A percentile compares a stretch with the other conserved stretches of the same genome.
These are phyloP conservation scores for Rhorus exstirpatorius DNA, from an alignment of 2,888 invertebrate genomes.

Conservation along the genomic window DNA sequence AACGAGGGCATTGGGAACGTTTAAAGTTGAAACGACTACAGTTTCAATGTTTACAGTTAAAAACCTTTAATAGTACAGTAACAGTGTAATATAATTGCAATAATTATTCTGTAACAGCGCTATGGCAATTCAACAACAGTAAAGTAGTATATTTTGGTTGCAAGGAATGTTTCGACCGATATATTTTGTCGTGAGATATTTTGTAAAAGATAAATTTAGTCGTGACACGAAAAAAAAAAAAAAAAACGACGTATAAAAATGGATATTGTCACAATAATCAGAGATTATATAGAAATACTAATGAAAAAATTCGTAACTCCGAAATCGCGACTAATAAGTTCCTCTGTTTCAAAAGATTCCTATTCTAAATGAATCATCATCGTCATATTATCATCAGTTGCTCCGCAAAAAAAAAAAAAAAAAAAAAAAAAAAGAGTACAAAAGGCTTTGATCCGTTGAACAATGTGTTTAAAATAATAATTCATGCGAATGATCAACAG, in stretches of 20 bases:
- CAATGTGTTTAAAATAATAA: slow-evolving; percentile 4
- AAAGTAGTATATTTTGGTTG: no score
- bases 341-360: slow-evolving; percentile 36
- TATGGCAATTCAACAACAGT: no score
- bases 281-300: neutral
- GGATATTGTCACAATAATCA: neutral
- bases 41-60: no score
- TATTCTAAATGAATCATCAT: neutral
- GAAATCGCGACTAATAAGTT: neutral
- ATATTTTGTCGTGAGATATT: no score
- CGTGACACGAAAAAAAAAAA: no score
- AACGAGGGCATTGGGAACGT: no score
- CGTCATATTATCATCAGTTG: neutral
- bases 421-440: neutral
- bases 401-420: neutral
- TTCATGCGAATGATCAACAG: slow-evolving; percentile 84
- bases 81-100: no score
- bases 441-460: neutral
- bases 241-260: neutral
- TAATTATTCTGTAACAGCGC: no score
- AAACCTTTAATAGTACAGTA: no score
- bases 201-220: no score
- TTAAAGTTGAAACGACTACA: no score
- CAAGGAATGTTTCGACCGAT: no score
- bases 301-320: neutral